Conservation (phyloP, 1,140 invertebrate species). For the Nymphalis io region DNA sequence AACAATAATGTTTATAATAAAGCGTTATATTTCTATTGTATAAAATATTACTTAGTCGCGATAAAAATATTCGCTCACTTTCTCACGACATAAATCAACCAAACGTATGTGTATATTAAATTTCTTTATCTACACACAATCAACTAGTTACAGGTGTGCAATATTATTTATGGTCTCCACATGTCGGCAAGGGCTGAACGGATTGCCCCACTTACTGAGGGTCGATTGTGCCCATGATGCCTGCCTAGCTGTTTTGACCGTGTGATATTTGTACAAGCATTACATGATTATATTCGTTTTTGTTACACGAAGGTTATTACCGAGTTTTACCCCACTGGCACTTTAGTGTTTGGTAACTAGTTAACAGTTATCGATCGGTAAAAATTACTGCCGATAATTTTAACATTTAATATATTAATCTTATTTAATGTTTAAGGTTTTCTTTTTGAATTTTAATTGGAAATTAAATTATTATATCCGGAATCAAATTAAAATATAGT, state of each 20-base stretch:
- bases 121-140: constrained; percentile 70
- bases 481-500: too few species aligned
- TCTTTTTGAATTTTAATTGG: too few species aligned
- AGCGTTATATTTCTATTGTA: background rate
- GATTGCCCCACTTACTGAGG: constrained; percentile 65
- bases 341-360: background rate
- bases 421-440: too few species aligned
- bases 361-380: background rate
- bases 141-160: constrained; percentile 68
- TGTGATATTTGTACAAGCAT: constrained; percentile 40
- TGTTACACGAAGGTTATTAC: constrained; percentile 5
- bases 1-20: background rate
- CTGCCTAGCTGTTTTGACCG: constrained; percentile 43
- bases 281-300: constrained; percentile 46
- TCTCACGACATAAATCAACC: constrained; percentile 52
- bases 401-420: too few species aligned
- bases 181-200: constrained; percentile 64
- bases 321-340: background rate
- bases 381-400: too few species aligned
- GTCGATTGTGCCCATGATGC: constrained; percentile 44
- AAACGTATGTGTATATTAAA: constrained; percentile 56
- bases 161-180: constrained; percentile 63
- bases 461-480: too few species aligned
- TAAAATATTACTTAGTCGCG: background rate
- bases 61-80: background rate